Evolutionary conservation across 2,888 invertebrate genomes (phyloP), one percentile per base, ranked within the genome.

Genomic region (Lordiphosa andalusiaca): DNA sequence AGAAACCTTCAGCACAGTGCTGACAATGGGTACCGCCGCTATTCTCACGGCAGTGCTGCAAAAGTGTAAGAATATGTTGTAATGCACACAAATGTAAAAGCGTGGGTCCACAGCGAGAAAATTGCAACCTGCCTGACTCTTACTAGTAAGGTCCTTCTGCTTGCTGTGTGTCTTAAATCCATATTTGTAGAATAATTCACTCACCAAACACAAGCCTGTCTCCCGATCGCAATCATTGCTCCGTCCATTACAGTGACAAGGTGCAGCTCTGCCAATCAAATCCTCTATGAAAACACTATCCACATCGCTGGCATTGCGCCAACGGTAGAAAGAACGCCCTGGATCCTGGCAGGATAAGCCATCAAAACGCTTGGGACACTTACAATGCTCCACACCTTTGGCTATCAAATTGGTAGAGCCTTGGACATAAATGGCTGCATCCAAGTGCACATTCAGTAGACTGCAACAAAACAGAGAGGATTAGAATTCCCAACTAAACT

Each of bases 301-400:
- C 10, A 85, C 75, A 44, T 89, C 87, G 75, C 90, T 89, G 25
- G 90, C 90, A 37, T 93, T 93, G 87, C 94, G 93, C 92, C 95
- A 94, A 51, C 95, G 91, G 84, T 93, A 95, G 89, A 93, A 97
- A 0, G 98, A 98, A 6, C 91, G 88, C 37, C 94, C 94, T 0
- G 96, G 95, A 86, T 94, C 93, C 90, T 98, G 98, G 89, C 99
- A 99, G 0, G 98, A 98, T 0, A 94, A 92, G 0, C 96, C 95
- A 67, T 93, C 92, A 90, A 97, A 98, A 60, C 93, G 92, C 0
- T 91, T 90, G 0, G 96, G 95, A 85, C 98, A 98, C 44, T 92
- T 92, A 88, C 98, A 98, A 58, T 94, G 91, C 89, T 98, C 98
- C 2, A 98, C 93, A 0, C 96, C 95, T 30, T 92, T 92, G 0